Conservation (phyloP, 1,140 invertebrate genomes). For the Lepidurus arcticus region DNA sequence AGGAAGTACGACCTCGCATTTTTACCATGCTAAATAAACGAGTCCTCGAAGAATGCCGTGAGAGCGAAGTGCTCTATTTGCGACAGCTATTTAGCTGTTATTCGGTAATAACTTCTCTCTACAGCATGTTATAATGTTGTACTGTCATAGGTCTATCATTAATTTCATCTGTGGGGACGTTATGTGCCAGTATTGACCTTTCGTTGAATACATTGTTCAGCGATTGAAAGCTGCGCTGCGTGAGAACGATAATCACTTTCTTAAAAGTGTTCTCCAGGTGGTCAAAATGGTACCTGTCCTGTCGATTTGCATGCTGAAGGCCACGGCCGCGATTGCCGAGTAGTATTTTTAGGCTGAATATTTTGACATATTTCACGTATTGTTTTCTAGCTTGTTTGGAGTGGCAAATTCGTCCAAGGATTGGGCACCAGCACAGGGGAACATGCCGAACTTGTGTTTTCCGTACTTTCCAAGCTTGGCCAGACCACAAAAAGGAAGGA, state of each 20-base stretch:
- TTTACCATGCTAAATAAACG: not conserved
- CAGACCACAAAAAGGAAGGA: too few species aligned
- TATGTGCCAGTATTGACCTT: not conserved
- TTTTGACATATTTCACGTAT: not conserved
- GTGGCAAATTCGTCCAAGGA: not conserved
- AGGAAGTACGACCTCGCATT: not conserved
- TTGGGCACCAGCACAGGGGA: not conserved
- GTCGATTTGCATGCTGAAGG: not conserved
- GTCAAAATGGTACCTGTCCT: not conserved
- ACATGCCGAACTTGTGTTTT: too few species aligned
- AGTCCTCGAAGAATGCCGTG: not conserved
- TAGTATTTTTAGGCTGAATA: not conserved
- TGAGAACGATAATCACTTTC: not conserved
- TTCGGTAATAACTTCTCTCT: not conserved
- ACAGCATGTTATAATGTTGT: not conserved
- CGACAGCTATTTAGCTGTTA: not conserved
- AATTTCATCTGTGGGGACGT: not conserved
- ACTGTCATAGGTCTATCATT: not conserved
- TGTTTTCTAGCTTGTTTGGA: not conserved
- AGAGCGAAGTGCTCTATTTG: not conserved
- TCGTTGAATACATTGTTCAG: not conserved
- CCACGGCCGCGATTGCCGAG: not conserved
- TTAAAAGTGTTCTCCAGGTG: not conserved
- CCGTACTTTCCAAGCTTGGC: too few species aligned
- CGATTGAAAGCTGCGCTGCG: not conserved